phyloP scores from a whole-genome alignment of 2,113 vertebrate species.

The Neodontobutis hainanensis region DNA sequence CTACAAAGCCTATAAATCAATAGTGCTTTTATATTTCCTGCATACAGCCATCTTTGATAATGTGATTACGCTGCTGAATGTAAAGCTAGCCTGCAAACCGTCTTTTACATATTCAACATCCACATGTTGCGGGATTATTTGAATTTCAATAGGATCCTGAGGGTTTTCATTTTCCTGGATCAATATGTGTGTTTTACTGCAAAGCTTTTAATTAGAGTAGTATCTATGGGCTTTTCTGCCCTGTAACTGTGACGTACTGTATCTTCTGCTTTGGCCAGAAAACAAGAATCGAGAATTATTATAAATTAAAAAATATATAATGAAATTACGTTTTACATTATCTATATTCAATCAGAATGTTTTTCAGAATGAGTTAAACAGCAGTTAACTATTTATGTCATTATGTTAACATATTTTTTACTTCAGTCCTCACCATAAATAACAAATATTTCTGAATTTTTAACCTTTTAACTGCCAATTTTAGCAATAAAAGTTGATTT shows the following conservation, averaged over 20 bases:
- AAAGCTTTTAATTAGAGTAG: conserved; percentile 43
- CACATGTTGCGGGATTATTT: conserved; percentile 20
- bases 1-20: conserved; percentile 34
- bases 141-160: conserved; percentile 30
- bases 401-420: too few species aligned
- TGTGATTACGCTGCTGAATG: conserved; percentile 35
- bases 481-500: too few species aligned
- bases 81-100: conserved; percentile 24
- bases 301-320: too few species aligned
- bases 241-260: not conserved
- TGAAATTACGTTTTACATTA: too few species aligned
- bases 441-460: too few species aligned
- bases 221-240: too few species aligned
- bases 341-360: too few species aligned
- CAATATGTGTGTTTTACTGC: conserved; percentile 20
- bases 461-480: too few species aligned
- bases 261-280: conserved; percentile 10
- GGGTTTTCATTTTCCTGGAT: conserved; percentile 16
- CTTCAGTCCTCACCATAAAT: too few species aligned
- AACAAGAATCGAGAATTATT: not conserved
- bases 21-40: conserved; percentile 19
- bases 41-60: conserved; percentile 31
- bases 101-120: conserved; percentile 28
- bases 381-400: too few species aligned
- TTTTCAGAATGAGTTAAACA: too few species aligned